Percentiles rank a stretch among this genome's conserved stretches.
These are phyloP conservation scores for Schizopygopsis malacanthus DNA, from an alignment of 2,797 vertebrate species.

Conservation along the genomic window DNA sequence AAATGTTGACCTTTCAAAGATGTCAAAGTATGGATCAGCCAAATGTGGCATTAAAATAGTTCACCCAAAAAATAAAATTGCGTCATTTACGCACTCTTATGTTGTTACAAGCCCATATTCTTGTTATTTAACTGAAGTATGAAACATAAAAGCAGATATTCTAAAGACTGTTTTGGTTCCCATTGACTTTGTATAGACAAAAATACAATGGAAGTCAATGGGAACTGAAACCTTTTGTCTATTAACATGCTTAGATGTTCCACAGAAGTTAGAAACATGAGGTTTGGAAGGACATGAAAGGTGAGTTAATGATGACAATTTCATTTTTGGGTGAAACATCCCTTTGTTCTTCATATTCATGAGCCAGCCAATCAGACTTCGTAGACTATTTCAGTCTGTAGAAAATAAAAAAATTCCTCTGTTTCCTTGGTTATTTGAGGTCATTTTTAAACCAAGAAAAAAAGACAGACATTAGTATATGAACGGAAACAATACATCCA, in stretches of 20 bases:
- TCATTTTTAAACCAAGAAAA: constrained; percentile 6
- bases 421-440: constrained; percentile 51
- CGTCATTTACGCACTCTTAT: not conserved
- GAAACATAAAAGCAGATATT: not conserved
- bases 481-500: constrained; percentile 58
- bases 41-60: not conserved
- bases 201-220: not conserved
- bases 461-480: constrained; percentile 9
- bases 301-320: not conserved
- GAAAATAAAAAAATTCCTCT: not conserved
- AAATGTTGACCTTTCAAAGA: not conserved
- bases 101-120: not conserved
- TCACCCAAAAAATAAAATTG: not conserved
- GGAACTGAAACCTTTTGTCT: not conserved
- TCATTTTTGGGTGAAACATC: not conserved
- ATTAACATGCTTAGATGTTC: not conserved
- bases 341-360: not conserved
- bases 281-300: not conserved
- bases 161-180: not conserved
- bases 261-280: not conserved
- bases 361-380: not conserved
- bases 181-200: not conserved
- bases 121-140: not conserved
- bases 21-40: not conserved
- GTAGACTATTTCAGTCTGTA: not conserved